Evolutionary conservation across 2,888 invertebrate species (phyloP).

Genomic region (Oegoconia quadripuncta): DNA sequence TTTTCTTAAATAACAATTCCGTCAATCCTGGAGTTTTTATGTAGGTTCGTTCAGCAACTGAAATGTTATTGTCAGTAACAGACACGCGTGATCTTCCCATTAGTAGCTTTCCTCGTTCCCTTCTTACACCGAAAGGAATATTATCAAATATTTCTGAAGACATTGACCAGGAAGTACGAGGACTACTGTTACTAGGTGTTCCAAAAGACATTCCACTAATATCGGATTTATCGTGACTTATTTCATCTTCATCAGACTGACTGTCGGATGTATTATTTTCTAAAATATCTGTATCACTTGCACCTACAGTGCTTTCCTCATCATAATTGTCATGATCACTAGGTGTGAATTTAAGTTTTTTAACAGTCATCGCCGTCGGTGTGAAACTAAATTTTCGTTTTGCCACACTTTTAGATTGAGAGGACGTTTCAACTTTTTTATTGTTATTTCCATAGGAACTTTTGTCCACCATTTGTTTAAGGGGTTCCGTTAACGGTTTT

Average conservation of each 20-base stretch:
- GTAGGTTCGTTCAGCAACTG: background rate
- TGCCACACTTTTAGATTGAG: background rate
- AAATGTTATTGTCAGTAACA: background rate
- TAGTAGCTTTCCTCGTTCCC: background rate
- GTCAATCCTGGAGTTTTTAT: background rate
- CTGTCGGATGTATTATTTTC: no score
- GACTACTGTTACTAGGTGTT: background rate
- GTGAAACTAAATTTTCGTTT: background rate
- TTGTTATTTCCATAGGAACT: background rate
- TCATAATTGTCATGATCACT: background rate
- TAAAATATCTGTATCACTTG: background rate
- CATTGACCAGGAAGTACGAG: background rate
- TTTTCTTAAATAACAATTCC: background rate
- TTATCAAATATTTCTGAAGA: background rate
- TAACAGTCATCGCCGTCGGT: background rate
- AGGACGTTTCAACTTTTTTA: background rate
- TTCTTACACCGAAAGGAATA: conserved; percentile 1
- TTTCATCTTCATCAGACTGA: background rate
- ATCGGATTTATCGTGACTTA: background rate
- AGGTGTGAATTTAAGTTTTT: background rate
- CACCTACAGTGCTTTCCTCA: background rate
- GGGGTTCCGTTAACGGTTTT: background rate
- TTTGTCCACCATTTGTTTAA: background rate
- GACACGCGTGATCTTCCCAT: background rate
- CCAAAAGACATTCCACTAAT: background rate